phyloP scores from a whole-genome alignment of 2,797 vertebrate species.

The Sebastes kiyomatsui region DNA sequence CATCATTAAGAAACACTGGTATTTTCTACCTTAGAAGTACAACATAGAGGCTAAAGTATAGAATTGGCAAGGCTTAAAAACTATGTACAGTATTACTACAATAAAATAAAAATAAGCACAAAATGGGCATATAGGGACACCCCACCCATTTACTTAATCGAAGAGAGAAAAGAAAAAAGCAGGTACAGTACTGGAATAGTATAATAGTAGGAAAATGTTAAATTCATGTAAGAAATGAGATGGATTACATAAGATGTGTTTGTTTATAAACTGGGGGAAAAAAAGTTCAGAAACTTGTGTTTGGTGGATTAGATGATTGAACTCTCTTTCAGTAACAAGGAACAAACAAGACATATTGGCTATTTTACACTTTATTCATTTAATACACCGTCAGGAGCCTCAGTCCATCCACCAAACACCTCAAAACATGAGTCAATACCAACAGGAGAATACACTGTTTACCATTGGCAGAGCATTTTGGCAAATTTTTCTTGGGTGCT shows the following conservation, averaged over 20 bases:
- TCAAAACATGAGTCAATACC: too few species aligned
- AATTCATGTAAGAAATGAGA: not conserved
- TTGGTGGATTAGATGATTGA: too few species aligned
- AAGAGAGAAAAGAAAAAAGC: not conserved
- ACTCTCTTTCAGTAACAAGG: too few species aligned
- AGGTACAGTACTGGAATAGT: not conserved
- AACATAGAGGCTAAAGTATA: not conserved
- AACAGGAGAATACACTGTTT: too few species aligned
- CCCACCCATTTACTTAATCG: not conserved
- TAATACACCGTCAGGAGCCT: too few species aligned
- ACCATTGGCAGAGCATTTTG: too few species aligned
- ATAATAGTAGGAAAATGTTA: not conserved
- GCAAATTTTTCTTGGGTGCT: too few species aligned
- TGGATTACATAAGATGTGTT: not conserved
- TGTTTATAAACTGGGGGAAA: not conserved
- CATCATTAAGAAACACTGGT: not conserved
- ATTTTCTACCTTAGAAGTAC: not conserved
- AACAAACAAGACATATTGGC: too few species aligned
- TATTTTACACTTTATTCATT: too few species aligned
- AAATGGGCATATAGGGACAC: not conserved
- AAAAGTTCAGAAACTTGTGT: too few species aligned
- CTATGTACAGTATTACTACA: not conserved
- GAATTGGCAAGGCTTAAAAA: not conserved
- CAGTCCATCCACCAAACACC: too few species aligned
- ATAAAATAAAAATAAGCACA: not conserved